Base-by-base conservation (phyloP, 1,140 invertebrate genomes). In the Drosophila sulfurigaster region DNA sequence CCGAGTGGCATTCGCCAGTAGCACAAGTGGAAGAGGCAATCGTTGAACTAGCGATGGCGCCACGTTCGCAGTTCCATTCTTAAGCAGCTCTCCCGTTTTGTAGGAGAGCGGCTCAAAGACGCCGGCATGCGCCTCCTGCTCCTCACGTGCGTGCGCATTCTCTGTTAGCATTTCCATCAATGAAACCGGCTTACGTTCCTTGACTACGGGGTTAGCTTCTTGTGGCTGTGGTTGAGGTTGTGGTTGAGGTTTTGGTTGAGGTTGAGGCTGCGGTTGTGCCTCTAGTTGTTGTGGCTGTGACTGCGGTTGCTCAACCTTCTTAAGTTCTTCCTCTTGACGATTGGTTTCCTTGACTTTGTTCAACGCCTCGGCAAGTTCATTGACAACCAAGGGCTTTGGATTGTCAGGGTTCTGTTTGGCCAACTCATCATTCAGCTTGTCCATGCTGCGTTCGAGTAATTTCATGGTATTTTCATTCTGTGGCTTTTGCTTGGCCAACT, bases 381-480 rank as follows among this genome's bases (percentile, higher is more conserved):
- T 48, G 0, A 63, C 51, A 7, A 46, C 57, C 10, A 51, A 46
- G 20, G 28, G 57, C 54, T 70, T 74, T 70, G 68, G 56, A 62
- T 75, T 62, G 15, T 89, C 74, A 16, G 81, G 56, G 71, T 85
- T 92, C 64, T 92, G 88, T 46, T 92, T 87, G 0, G 79, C 87
- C 71, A 92, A 57, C 57, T 92, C 87, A n/a, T 91, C 79, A 20
- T 95, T 94, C 20, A 95, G 93, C 78, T 93, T 78, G 85, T 93
- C 78, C n/a, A 93, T 82, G 74, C 93, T 79, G 54, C 93, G 82
- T 38, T 92, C 88, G 65, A 94, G 79, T 66, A 95, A 93, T 49
- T 95, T 91, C 79, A 95, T 93, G 25, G 71, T 62, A 4, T 62
- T 59, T 43, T 81, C 62, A n/a, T 77, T 87, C 46, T 87, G 76